Base-by-base conservation (phyloP, 2,797 vertebrate genomes). In the Arnoldichthys spilopterus region DNA sequence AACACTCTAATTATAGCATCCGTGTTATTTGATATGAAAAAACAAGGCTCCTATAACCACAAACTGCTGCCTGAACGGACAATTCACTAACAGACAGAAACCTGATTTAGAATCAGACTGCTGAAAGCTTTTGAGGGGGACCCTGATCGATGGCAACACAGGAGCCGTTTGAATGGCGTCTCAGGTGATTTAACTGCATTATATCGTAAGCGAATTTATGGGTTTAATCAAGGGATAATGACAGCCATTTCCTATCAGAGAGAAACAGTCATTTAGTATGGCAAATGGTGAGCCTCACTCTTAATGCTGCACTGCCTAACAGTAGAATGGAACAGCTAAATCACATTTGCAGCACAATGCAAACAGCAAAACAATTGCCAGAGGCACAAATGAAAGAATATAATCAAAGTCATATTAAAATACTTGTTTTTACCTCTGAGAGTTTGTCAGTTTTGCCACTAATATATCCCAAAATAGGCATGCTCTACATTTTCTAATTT, bases 1-100 rank as follows among this genome's bases (percentile, higher is more conserved):
- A 74, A 83, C 74, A 78, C 24, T 70, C 79, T 83, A 83, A 84
- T 86, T 88, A 84, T 87, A 78, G 86, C 75, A 66, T 54, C 69
- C 66, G 85, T 82, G 82, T 81, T 84, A 28, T 47, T 45, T 63
- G 43, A 63, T 72, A 63, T 58, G 63, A 20, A 72, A n/a, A 72
- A 77, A 79, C 66, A 72, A 63, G 84, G 63, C 2, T 40, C 77
- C 58, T 59, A 68, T 70, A 66, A 83, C 79, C 79, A 51, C 34
- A 85, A 64, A 87, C 76, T 34, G 75, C 47, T 59, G 32, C 54
- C 18, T 68, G 40, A 64, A 32, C 72, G 63, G 68, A 81, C 26
- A 11, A 62, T 77, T 72, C 22, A 51, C 63, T 75, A 49, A 24
- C 61, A 18, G 64, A 56, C 13, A 51, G 4, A 63, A 32, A 47